phyloP scores from a whole-genome alignment of 2,888 invertebrate species.

The Caenorhabditis zanzibari region DNA sequence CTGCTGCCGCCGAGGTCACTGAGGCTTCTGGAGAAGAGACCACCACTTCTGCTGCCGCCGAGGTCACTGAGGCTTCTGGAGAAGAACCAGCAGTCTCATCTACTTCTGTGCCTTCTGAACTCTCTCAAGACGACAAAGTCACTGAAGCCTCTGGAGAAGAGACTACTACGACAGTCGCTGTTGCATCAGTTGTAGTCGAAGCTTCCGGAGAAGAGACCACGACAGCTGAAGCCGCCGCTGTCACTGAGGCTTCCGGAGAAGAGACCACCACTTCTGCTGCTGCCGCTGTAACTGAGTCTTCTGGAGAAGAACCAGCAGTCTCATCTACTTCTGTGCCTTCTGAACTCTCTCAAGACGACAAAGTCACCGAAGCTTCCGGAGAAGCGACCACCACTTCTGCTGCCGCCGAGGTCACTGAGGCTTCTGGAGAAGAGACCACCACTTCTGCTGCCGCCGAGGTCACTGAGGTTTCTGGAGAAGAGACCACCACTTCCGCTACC shows the following conservation, averaged over 20 bases:
- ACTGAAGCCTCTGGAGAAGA: conserved; percentile 47
- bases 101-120: conserved; percentile 49
- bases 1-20: not conserved
- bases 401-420: conserved; percentile 36
- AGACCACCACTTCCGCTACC: conserved; percentile 20
- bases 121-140: conserved; percentile 55
- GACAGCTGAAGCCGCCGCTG: conserved; percentile 20
- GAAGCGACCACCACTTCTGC: conserved; percentile 34
- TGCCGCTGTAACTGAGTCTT: conserved; percentile 24
- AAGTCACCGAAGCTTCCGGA: conserved; percentile 51
- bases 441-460: conserved; percentile 21
- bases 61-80: conserved; percentile 30
- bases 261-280: conserved; percentile 40
- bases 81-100: conserved; percentile 48
- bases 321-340: conserved; percentile 46
- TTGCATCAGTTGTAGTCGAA: conserved; percentile 24
- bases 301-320: conserved; percentile 48
- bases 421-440: conserved; percentile 44
- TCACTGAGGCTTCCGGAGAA: conserved; percentile 45
- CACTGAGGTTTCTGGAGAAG: conserved; percentile 35
- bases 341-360: conserved; percentile 57
- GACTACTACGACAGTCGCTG: conserved; percentile 32
- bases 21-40: conserved; percentile 35
- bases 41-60: conserved; percentile 5
- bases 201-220: conserved; percentile 42